Base-by-base conservation (phyloP, 2,113 vertebrate genomes). In the Echinops telfairi region DNA sequence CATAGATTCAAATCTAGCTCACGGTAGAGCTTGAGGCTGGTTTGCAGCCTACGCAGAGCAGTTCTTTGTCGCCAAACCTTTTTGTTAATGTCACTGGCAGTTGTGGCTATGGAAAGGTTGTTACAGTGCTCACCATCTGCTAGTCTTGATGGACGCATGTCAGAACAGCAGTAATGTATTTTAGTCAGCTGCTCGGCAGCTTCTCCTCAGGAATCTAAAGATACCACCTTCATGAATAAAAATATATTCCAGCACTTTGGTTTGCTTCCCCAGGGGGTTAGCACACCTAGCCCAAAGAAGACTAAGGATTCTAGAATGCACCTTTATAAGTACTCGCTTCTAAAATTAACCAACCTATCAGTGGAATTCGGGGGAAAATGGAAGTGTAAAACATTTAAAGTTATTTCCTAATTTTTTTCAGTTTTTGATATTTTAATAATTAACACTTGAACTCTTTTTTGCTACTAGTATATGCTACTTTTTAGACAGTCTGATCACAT, bases 81-180 rank as follows among this genome's bases (percentile, higher is more conserved):
- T 97, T 90, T 95, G 94, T 95, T 97, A 97, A 94, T 91, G 71
- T 89, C 64, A 93, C 22, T 97, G 93, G 95, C 91, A 94, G 92
- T 94, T 98, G 85, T 95, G 95, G 83, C 43, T 43, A 3, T 17
- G 17, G 57, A 86, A 97, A 84, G 95, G 89, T 97, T 96, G 97
- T 97, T 97, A 97, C 89, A 96, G 92, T 91, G 83, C 93, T 92
- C 86, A 88, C 79, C 88, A 95, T 94, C 95, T 91, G 91, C 94
- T 81, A 95, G 89, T 60, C 73, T 95, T 93, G 93, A 96, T 96
- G 95, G 87, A 36, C 86, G 96, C 91, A 90, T 76, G 82, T 93
- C 64, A 95, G 95, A 96, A 97, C 93, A 97, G 91, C 11, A 96
- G 92, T 90, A 96, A 96, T 82, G 95, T 97, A 97, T 96, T 86